Evolutionary conservation across 2,888 invertebrate genomes (phyloP), one percentile per base, ranked within the genome.

Genomic region (Cylloceria caligata): DNA sequence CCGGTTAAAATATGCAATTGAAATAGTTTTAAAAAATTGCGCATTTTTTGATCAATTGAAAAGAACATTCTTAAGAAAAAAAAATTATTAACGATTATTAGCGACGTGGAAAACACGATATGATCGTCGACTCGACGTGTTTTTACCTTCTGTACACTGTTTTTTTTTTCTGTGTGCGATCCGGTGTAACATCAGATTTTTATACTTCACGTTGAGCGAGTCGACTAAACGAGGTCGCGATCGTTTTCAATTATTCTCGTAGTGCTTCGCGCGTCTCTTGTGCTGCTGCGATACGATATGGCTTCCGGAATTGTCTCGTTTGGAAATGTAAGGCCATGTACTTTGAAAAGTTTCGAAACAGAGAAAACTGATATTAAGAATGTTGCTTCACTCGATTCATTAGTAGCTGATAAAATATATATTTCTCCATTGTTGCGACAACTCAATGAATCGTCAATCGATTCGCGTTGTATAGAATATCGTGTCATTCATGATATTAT

Each of bases 161-260:
- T 36, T 13, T 11, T 5, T 21, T 16, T 13, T 3, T 62, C n/a
- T 11, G 6, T 19, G 16, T n/a, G 21, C 19, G 21, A 49, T 5
- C 49, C 13, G 45, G 64, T 21, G 65, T 71, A 55, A 71, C 34
- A 24, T 72, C 19, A 55, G 64, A 55, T 71, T 62, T 45, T 52
- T 49, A 47, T 65, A 13, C 45, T 13, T 24, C 11, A 69, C 34
- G 34, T 64, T 21, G 45, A 27, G n/a, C 55, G 19, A 11, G 36
- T 36, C 45, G 64, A n/a, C n/a, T 13, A 55, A 80, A 80, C 30
- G 68, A 74, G 80, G 80, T 80, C 80, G 60, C 57, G 64, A 69
- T 80, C 69, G 74, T 69, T n/a, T n/a, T 80, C 80, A 64, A 74
- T 74, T 64, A 80, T 69, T 69, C 68, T 74, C 80, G 62, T 80